A percentile compares a stretch with the other conserved stretches of the same genome.
Evolutionary conservation across 2,888 invertebrate genomes (phyloP).

Genomic region (Zygaena filipendulae): DNA sequence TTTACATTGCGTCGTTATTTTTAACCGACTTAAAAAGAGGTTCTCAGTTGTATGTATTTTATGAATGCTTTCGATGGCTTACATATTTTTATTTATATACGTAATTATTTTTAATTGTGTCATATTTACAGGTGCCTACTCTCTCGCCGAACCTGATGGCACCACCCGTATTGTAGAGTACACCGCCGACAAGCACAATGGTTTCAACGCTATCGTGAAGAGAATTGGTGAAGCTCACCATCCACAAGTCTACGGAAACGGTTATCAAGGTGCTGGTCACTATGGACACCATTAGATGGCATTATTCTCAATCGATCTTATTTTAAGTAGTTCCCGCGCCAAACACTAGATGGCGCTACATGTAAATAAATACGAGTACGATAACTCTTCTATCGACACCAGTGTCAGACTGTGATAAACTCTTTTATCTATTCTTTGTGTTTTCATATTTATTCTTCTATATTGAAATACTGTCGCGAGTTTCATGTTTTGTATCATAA

Average conservation of each 20-base stretch:
- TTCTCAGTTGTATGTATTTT: no score
- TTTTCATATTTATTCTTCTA: constrained; percentile 1
- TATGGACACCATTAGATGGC: constrained; percentile 53
- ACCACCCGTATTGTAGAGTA: constrained; percentile 63
- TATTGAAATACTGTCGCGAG: no score
- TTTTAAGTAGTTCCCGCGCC: constrained; percentile 16
- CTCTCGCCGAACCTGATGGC: constrained; percentile 59
- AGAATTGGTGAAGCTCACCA: constrained; percentile 57
- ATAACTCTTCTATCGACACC: constrained; percentile 15
- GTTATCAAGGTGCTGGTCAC: constrained; percentile 32
- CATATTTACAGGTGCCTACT: constrained; percentile 48
- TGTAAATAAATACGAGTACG: constrained; percentile 15
- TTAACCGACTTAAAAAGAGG: no score
- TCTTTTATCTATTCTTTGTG: no score
- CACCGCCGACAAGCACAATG: constrained; percentile 59
- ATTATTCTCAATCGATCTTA: constrained; percentile 11
- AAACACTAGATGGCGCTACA: constrained; percentile 29
- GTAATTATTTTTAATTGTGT: no score
- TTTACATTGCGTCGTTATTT: no score
- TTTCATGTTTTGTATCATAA: no score
- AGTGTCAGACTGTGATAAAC: constrained; percentile 39
- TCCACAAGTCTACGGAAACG: constrained; percentile 45
- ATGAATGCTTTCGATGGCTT: no score
- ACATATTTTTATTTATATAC: no score
- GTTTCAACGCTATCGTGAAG: constrained; percentile 63